Evolutionary conservation across 2,888 invertebrate species (phyloP), one percentile per base, ranked within the genome.

Genomic region (Drosophila eohydei): DNA sequence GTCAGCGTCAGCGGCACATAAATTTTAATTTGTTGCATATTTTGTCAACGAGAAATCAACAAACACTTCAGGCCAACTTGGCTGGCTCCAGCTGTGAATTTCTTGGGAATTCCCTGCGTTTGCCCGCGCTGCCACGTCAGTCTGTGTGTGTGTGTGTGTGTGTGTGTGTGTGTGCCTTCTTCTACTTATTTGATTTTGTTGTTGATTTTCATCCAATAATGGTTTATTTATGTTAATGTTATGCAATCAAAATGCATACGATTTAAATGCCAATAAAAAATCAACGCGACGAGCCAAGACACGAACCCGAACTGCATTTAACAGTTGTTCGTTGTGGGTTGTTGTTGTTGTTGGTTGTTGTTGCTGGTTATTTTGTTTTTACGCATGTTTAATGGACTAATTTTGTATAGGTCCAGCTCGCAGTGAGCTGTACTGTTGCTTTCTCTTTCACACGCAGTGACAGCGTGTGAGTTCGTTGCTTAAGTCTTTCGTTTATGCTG

Each of bases 41-140:
- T 86, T 86, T 86, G 86, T 86, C 86, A 89, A 88, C 89, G 80
- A 75, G 80, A 82, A 76, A 81, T 83, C 83, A 80, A 84, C 80
- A 82, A 78, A 75, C 81, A 81, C 80, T 76, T 77, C 62, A 48
- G 41, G 11, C 7, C 38, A 28, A 12, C 36, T 30, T 54, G n/a
- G 7, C 28, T 44, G 74, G 41, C 71, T 91, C 91, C 91, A 91
- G 91, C 91, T 91, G 91, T 91, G 91, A 91, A 91, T 91, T 91
- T 91, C 91, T 91, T 85, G 91, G 91, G 91, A 91, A 91, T 91
- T 91, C 91, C 91, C 91, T 91, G 38, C 48, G 48, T 9, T 48
- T 30, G 48, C n/a, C 48, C 48, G 48, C 48, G 30, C 48, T 48
- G 48, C 48, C 48, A 48, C 48, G 48, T 50, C 48, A 50, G 48